Percentiles rank a stretch among this genome's conserved stretches.
These are phyloP conservation scores for Trissonchulus sp. DNA, from an alignment of 2,888 invertebrate genomes.

Conservation along the genomic window DNA sequence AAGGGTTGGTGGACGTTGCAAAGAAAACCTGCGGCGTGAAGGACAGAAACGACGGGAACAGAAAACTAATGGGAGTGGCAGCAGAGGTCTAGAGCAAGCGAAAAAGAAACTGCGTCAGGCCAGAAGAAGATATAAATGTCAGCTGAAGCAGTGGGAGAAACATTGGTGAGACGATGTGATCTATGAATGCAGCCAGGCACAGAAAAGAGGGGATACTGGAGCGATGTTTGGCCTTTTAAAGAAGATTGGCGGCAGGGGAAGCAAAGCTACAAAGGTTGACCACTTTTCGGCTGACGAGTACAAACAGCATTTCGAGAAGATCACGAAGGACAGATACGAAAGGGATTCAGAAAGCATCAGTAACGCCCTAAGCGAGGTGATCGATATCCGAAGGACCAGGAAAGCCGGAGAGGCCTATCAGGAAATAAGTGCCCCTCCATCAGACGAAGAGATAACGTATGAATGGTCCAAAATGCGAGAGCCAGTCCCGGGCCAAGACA, in stretches of 20 bases:
- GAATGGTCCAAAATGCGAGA: conserved; percentile 16
- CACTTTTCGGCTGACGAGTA: too few relatives aligned
- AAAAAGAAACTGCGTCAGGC: conserved; percentile 5
- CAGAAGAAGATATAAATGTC: too few relatives aligned
- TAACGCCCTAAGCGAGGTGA: not conserved
- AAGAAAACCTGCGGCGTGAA: too few relatives aligned
- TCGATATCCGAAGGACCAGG: not conserved
- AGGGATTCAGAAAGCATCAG: not conserved
- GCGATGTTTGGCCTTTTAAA: not conserved
- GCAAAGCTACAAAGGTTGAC: too few relatives aligned
- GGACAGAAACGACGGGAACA: conserved; percentile 19
- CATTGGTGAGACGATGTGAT: conserved; percentile 1
- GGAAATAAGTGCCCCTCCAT: not conserved
- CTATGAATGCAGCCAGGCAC: not conserved
- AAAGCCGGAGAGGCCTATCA: not conserved
- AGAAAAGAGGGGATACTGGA: not conserved
- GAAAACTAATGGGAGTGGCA: too few relatives aligned
- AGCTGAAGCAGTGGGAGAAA: too few relatives aligned
- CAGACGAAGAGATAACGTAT: not conserved
- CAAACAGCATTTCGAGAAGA: conserved; percentile 13
- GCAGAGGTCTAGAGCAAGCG: not conserved
- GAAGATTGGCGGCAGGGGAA: too few relatives aligned
- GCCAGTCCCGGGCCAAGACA: conserved; percentile 3
- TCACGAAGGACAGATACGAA: not conserved
- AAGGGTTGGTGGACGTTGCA: not conserved